Evolutionary conservation across 2,888 invertebrate species (phyloP).

Genomic region (Morpho helenor): DNA sequence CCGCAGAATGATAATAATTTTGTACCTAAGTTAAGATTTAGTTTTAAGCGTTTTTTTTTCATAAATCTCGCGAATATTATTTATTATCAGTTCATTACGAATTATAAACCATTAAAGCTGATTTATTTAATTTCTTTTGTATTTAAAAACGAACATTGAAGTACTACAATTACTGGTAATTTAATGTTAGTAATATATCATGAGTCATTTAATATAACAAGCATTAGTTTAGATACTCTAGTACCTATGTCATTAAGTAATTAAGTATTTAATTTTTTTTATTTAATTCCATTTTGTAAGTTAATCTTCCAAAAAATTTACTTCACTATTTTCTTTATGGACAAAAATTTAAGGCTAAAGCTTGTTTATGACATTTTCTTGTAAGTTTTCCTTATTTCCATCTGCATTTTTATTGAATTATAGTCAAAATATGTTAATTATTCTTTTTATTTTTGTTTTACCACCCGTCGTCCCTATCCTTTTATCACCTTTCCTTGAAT

Average conservation of each 20-base stretch:
- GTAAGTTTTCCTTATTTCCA: constrained; percentile 77
- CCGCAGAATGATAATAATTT: constrained; percentile 72
- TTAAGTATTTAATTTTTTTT: constrained; percentile 79
- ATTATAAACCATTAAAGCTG: constrained; percentile 74
- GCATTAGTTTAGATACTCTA: constrained; percentile 67
- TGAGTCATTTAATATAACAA: constrained; percentile 77
- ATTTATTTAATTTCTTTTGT: constrained; percentile 78
- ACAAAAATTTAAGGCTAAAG: constrained; percentile 71
- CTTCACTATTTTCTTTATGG: constrained; percentile 61
- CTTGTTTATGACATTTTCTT: constrained; percentile 76
- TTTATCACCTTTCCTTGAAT: constrained; percentile 10
- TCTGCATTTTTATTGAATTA: constrained; percentile 80
- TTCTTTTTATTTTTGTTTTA: constrained; percentile 49
- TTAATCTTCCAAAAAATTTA: constrained; percentile 72
- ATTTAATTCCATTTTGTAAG: constrained; percentile 74
- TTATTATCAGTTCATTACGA: constrained; percentile 78
- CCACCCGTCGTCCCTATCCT: constrained; percentile 20
- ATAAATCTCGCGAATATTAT: constrained; percentile 76
- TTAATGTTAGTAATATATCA: constrained; percentile 73
- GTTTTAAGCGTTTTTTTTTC: constrained; percentile 64
- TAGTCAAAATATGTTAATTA: constrained; percentile 77
- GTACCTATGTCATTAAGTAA: constrained; percentile 72
- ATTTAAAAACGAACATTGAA: constrained; percentile 71
- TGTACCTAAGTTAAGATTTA: constrained; percentile 75
- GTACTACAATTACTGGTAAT: constrained; percentile 65